Evolutionary conservation across 2,888 invertebrate genomes (phyloP), one percentile per base, ranked within the genome.

Genomic region (Marronus borbonicus): DNA sequence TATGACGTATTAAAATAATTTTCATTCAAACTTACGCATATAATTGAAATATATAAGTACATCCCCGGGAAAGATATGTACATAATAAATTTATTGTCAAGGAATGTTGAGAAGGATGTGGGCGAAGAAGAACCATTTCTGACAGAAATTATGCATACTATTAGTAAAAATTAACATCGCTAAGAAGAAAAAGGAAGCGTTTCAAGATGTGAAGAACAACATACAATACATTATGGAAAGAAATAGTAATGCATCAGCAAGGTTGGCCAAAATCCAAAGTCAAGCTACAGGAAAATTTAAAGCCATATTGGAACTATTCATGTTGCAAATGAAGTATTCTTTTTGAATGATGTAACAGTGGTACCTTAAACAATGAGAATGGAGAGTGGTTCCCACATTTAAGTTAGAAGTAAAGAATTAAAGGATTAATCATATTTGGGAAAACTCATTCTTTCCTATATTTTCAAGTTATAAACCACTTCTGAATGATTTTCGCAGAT

Each of bases 61-160:
- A 36, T 36, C 36, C 65, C 36, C n/a, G 65, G 65, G 17, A 65
- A 65, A 36, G 31, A 39, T 39, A 65, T 39, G 31, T 36, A 5
- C 4, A 36, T 36, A 36, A 5, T 17, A 2, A 36, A 65, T 65
- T 52, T 17, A 17, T 52, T 17, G 17, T 52, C 52, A 17, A 52
- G 52, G 14, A 52, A 52, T 52, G n/a, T 52, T 52, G 17, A 14
- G n/a, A 52, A 52, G 12, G 52, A 52, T 52, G 5, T 5, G 7
- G 52, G 12, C 5, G 14, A 52, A 52, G 52, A 52, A 1, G 52
- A 52, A 17, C 14, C 52, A 14, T 52, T 52, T 3, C 17, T 52
- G 14, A 52, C 14, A 31, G 31, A 31, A 5, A 31, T 31, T 31
- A 4, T 31, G 31, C 31, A 31, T 31, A 5, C 5, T 5, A 5